Conservation (phyloP, 2,888 invertebrate genomes). For the Eristalinus aeneus region DNA sequence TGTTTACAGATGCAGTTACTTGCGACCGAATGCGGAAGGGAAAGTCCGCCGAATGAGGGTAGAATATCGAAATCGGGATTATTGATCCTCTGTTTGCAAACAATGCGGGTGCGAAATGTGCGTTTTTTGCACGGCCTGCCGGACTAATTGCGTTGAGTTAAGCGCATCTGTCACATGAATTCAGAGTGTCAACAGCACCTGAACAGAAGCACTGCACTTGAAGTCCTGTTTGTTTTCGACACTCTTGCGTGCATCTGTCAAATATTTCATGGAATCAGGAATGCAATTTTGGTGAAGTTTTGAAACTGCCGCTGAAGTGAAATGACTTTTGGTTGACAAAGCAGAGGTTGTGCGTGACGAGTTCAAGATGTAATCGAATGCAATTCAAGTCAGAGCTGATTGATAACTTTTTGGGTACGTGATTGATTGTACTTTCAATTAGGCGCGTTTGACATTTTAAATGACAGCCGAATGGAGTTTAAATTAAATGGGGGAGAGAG, state of each 20-base stretch:
- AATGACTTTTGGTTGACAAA: slow-evolving; percentile 25
- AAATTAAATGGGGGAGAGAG: neutral
- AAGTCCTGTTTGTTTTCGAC: neutral
- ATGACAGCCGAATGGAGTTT: slow-evolving; percentile 3
- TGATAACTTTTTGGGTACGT: slow-evolving; percentile 23
- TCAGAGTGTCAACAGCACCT: neutral
- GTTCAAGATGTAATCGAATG: slow-evolving; percentile 15
- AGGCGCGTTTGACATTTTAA: neutral
- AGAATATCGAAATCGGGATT: slow-evolving; percentile 55
- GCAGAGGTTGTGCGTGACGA: neutral
- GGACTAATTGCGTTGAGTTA: slow-evolving; percentile 50
- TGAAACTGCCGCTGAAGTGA: neutral
- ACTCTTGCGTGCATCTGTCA: neutral
- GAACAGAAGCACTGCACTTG: neutral
- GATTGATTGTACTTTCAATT: slow-evolving; percentile 39
- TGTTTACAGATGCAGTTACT: slow-evolving; percentile 68
- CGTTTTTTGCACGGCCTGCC: slow-evolving; percentile 16
- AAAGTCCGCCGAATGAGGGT: slow-evolving; percentile 42
- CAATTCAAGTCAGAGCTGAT: slow-evolving; percentile 30
- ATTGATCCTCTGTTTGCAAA: slow-evolving; percentile 62
- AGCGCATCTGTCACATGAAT: slow-evolving; percentile 46
- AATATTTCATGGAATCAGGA: neutral
- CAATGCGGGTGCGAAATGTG: slow-evolving; percentile 64
- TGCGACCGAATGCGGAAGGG: slow-evolving; percentile 3
- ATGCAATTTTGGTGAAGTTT: neutral